phyloP scores from a whole-genome alignment of 2,113 vertebrate genomes.

The Glareola pratincola region DNA sequence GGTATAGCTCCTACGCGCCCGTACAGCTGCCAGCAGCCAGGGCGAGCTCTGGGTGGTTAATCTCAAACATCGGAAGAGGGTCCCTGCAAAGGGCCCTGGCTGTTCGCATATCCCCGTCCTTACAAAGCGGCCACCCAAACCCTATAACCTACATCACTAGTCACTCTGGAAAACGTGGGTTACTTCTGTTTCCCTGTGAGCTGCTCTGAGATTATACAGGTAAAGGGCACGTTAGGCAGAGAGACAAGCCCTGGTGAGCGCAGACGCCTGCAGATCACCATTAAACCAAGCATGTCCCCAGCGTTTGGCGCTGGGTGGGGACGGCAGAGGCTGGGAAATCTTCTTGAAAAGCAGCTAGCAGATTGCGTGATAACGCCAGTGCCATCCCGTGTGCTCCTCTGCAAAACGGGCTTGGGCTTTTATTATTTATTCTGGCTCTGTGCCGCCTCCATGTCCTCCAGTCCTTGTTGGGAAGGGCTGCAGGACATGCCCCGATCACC shows the following conservation, averaged over 20 bases:
- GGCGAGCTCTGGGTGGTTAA: background rate
- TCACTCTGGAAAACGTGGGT: background rate
- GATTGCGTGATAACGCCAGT: background rate
- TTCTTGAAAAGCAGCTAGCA: background rate
- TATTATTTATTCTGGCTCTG: background rate
- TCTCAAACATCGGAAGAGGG: background rate
- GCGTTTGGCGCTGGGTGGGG: accelerated
- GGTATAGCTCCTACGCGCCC: accelerated
- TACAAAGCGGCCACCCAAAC: background rate
- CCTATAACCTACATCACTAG: background rate
- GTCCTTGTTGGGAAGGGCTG: background rate
- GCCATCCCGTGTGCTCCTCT: no score
- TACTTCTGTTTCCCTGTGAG: background rate
- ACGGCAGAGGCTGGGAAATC: background rate
- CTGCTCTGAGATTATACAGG: background rate
- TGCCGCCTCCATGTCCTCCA: accelerated
- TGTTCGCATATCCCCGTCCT: accelerated
- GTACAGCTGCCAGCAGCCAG: background rate
- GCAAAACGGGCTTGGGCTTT: background rate
- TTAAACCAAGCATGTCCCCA: background rate
- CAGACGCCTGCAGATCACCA: background rate
- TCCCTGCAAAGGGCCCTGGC: background rate
- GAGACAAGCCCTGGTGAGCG: background rate
- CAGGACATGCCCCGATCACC: background rate
- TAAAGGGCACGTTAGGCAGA: accelerated